Percentiles rank a stretch among this genome's conserved stretches.
Evolutionary conservation across 1,140 invertebrate genomes (phyloP).

Genomic region (Ptiloglossa arizonensis): DNA sequence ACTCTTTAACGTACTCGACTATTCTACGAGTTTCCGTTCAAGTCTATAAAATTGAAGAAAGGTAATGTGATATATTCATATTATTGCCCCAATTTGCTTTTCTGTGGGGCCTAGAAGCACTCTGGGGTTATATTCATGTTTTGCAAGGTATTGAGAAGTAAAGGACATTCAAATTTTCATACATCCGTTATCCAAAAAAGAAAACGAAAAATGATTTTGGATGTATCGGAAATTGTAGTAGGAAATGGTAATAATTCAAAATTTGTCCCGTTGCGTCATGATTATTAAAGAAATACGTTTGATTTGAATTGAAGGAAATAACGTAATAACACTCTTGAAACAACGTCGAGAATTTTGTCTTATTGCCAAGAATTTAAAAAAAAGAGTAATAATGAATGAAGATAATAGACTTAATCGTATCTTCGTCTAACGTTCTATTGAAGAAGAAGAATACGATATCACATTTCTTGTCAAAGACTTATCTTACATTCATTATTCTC

Average conservation of each 20-base stretch:
- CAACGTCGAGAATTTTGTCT: slow-evolving; percentile 69
- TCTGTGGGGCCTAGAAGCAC: slow-evolving; percentile 70
- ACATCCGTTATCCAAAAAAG: slow-evolving; percentile 44
- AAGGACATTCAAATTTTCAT: slow-evolving; percentile 56
- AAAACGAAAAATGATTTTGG: slow-evolving; percentile 43
- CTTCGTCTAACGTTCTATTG: slow-evolving; percentile 6
- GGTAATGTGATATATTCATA: slow-evolving; percentile 72
- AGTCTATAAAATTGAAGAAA: slow-evolving; percentile 55
- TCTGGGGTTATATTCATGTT: slow-evolving; percentile 73
- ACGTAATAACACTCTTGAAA: slow-evolving; percentile 55
- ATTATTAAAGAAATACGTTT: slow-evolving; percentile 51
- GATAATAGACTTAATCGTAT: slow-evolving; percentile 48
- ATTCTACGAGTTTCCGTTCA: slow-evolving; percentile 41
- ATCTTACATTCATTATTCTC: slow-evolving; percentile 71
- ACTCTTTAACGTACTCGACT: slow-evolving; percentile 13
- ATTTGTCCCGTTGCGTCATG: slow-evolving; percentile 65
- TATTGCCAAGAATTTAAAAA: slow-evolving; percentile 52
- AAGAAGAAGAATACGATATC: slow-evolving; percentile 58
- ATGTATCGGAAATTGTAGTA: slow-evolving; percentile 67
- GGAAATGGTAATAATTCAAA: slow-evolving; percentile 64
- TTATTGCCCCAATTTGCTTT: slow-evolving; percentile 72
- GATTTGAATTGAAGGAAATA: slow-evolving; percentile 44
- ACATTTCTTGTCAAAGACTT: slow-evolving; percentile 49
- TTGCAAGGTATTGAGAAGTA: slow-evolving; percentile 63
- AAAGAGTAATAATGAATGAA: slow-evolving; percentile 66